Evolutionary conservation across 2,113 vertebrate genomes (phyloP).

Genomic region (Turnix velox): DNA sequence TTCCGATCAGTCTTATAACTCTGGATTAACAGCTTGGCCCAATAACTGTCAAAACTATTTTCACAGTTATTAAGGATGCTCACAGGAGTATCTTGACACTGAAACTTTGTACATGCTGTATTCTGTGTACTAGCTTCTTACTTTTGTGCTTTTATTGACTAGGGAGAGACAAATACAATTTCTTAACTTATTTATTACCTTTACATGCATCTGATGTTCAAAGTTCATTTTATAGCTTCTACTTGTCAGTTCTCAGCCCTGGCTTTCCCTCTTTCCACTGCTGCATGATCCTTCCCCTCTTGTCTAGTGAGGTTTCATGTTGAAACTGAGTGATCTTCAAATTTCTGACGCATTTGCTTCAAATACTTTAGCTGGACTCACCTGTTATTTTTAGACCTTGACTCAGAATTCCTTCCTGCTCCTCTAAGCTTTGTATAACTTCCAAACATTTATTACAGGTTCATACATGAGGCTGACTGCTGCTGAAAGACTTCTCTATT

Average conservation of each 20-base stretch:
- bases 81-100: not conserved
- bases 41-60: not conserved
- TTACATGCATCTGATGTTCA: not conserved
- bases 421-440: not conserved
- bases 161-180: not conserved
- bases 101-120: not conserved
- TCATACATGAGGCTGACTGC: not conserved
- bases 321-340: not conserved
- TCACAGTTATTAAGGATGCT: not conserved
- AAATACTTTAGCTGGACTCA: not conserved
- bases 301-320: not conserved
- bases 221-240: not conserved
- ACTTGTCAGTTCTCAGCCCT: not conserved
- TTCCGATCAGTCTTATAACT: not conserved
- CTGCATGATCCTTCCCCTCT: not conserved
- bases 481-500: not conserved
- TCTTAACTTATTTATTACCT: not conserved
- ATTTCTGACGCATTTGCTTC: not conserved
- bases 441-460: not conserved
- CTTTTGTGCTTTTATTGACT: not conserved
- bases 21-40: not conserved
- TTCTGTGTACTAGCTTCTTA: not conserved
- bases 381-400: not conserved
- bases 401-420: not conserved
- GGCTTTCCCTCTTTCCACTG: not conserved